phyloP scores from a whole-genome alignment of 2,113 vertebrate genomes.

The Harpagus bidentatus region DNA sequence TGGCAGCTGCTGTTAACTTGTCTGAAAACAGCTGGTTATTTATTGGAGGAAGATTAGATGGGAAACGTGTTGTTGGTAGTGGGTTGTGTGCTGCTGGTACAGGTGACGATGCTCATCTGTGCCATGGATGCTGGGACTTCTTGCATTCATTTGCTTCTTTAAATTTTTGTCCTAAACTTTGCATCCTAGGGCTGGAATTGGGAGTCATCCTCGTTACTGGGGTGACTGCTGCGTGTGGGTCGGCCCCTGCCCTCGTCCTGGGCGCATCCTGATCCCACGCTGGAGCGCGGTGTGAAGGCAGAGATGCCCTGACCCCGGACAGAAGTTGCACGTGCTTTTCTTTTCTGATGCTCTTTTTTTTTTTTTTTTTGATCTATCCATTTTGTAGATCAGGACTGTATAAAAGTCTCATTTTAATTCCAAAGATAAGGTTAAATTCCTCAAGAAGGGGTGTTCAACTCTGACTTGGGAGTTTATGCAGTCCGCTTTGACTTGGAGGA shows the following conservation, averaged over 20 bases:
- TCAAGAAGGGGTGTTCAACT: background rate
- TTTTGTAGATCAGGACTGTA: background rate
- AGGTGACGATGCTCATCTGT: background rate
- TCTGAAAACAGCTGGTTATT: background rate
- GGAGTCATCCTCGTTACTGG: background rate
- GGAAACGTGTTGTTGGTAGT: background rate
- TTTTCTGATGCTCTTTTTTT: background rate
- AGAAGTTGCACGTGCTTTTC: background rate
- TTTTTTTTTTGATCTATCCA: background rate
- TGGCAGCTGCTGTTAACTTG: background rate
- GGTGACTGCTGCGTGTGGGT: fast-evolving
- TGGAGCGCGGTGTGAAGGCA: fast-evolving
- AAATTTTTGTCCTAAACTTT: background rate
- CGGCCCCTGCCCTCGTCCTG: background rate
- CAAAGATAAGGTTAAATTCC: background rate
- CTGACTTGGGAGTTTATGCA: background rate
- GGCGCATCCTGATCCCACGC: fast-evolving
- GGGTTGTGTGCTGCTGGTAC: background rate
- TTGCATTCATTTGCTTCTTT: background rate
- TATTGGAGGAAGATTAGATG: background rate
- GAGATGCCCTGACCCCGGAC: background rate
- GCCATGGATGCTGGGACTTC: background rate
- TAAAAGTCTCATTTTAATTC: background rate
- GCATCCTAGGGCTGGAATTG: background rate
- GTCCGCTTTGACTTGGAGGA: background rate